These are phyloP conservation scores for Mus pahari DNA, from an alignment of 2,113 vertebrate species.

Conservation along the genomic window DNA sequence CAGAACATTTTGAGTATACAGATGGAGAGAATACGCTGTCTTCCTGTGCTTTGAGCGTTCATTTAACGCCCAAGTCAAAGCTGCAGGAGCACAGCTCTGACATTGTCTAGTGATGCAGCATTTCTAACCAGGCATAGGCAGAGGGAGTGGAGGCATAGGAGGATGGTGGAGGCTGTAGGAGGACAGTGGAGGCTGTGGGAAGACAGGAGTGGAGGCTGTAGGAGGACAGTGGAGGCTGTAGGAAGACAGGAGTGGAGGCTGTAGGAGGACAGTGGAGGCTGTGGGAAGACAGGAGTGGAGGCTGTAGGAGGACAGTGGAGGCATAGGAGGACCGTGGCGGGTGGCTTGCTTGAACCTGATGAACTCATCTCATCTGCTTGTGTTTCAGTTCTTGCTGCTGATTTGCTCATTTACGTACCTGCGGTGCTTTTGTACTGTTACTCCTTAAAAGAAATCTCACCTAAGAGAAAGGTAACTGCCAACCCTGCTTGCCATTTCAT, in stretches of 20 bases:
- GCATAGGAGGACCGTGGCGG: too few relatives aligned
- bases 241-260: too few relatives aligned
- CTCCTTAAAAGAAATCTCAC: conserved; percentile 90
- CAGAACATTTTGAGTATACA: not conserved
- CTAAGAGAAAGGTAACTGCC: conserved; percentile 92
- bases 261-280: too few relatives aligned
- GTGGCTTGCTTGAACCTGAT: not conserved
- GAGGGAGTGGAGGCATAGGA: not conserved
- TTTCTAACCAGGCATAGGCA: not conserved
- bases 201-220: too few relatives aligned
- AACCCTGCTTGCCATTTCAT: not conserved
- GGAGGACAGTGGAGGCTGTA: too few relatives aligned
- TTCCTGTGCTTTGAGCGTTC: conserved; percentile 4
- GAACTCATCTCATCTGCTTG: conserved; percentile 58
- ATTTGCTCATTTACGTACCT: conserved; percentile 95
- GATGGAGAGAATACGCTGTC: not conserved
- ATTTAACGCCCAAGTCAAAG: conserved; percentile 24
- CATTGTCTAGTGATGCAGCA: not conserved
- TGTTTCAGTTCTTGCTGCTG: conserved; percentile 93
- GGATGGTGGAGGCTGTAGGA: too few relatives aligned
- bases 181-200: not conserved
- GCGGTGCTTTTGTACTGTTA: conserved; percentile 94
- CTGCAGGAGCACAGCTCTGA: not conserved
- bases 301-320: too few relatives aligned
- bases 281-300: too few relatives aligned